phyloP scores from a whole-genome alignment of 2,113 vertebrate species.

The Aegithalos caudatus region DNA sequence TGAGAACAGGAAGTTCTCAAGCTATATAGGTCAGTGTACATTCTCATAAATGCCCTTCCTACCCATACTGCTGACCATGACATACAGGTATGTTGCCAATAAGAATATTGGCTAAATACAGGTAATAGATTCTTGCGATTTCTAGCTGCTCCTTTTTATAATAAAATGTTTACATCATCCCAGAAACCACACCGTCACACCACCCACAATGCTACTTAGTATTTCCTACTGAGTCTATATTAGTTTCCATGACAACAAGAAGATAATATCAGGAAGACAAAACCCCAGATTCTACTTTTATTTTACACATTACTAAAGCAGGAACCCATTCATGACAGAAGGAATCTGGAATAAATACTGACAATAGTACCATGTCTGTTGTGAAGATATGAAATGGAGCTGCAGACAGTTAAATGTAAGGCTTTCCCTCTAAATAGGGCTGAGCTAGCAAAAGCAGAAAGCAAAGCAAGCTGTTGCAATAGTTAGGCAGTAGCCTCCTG shows the following conservation, averaged over 20 bases:
- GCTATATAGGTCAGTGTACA: background rate
- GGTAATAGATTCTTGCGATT: background rate
- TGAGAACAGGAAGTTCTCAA: background rate
- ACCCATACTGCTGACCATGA: background rate
- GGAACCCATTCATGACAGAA: background rate
- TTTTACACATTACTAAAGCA: background rate
- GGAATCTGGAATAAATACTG: background rate
- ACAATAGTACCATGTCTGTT: background rate
- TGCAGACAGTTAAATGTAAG: background rate
- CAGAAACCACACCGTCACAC: background rate
- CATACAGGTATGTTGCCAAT: background rate
- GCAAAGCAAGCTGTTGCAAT: background rate
- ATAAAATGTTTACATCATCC: background rate
- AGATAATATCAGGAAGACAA: background rate
- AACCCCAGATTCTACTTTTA: background rate
- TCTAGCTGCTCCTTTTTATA: background rate
- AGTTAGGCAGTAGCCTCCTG: background rate
- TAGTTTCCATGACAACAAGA: slow-evolving; percentile 22
- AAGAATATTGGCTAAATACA: background rate
- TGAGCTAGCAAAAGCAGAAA: background rate
- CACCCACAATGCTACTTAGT: background rate
- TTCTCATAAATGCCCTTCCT: background rate
- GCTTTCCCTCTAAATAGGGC: background rate
- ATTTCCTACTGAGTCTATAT: background rate
- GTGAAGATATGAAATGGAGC: background rate